Evolutionary conservation across 2,888 invertebrate species (phyloP).

Genomic region (Ophion ventricosus): DNA sequence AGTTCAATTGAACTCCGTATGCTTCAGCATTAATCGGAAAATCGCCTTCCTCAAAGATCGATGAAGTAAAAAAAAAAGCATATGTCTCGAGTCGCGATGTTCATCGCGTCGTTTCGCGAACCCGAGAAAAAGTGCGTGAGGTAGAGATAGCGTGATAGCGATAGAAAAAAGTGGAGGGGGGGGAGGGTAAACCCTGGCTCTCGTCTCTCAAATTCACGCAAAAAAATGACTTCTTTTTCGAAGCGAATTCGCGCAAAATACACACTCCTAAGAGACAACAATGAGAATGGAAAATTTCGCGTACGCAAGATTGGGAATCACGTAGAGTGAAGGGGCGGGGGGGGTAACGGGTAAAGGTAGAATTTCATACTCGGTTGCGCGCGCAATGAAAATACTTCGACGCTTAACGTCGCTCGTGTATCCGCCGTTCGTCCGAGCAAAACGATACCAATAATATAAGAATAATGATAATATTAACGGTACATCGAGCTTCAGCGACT

Average conservation of each 20-base stretch:
- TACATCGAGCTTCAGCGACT: not conserved
- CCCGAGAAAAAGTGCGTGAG: not conserved
- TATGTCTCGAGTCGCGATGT: not conserved
- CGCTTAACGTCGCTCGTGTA: not conserved
- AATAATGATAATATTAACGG: not conserved
- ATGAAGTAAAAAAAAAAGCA: not conserved
- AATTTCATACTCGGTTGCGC: not conserved
- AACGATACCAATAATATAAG: slow-evolving; percentile 1
- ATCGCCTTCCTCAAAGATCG: not conserved
- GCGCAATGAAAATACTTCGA: not conserved
- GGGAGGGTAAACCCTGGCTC: not conserved
- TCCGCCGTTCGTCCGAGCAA: not conserved
- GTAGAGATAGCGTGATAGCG: not conserved
- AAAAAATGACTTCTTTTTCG: not conserved
- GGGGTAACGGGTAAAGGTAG: not conserved
- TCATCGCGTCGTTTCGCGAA: not conserved
- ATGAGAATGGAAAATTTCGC: not conserved
- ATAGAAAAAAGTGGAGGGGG: not conserved
- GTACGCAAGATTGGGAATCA: not conserved
- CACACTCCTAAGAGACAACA: not conserved
- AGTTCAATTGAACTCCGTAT: not conserved
- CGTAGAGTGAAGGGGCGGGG: not conserved
- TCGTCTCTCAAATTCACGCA: not conserved
- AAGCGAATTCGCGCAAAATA: not conserved
- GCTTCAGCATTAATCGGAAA: not conserved